Conservation (phyloP, 2,797 vertebrate species). For the Sarcophilus harrisii region DNA sequence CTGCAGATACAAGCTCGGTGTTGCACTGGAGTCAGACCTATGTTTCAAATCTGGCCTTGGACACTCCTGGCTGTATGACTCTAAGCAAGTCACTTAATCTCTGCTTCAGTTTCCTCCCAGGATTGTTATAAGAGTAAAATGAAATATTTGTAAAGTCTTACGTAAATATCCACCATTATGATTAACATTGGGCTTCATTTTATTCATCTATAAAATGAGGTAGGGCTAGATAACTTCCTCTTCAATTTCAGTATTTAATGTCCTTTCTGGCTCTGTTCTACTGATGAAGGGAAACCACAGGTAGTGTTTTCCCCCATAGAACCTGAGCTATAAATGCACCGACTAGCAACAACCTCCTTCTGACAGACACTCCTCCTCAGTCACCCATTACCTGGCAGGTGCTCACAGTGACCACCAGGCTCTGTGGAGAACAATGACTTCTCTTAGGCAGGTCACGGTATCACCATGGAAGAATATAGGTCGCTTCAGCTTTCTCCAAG, state of each 20-base stretch:
- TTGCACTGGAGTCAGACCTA: background rate
- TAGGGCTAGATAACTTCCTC: background rate
- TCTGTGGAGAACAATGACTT: background rate
- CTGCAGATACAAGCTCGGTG: background rate
- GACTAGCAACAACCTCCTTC: background rate
- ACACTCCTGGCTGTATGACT: background rate
- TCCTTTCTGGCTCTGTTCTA: background rate
- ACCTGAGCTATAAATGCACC: slow-evolving; percentile 43
- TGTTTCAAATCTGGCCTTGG: background rate
- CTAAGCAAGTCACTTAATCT: background rate
- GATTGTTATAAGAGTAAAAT: background rate
- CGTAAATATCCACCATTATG: too few relatives aligned
- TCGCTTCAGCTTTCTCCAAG: too few relatives aligned
- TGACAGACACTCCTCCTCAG: background rate
- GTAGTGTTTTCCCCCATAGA: background rate
- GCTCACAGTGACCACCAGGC: background rate
- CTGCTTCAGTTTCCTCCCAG: background rate
- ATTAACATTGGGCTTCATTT: background rate
- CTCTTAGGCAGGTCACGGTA: background rate
- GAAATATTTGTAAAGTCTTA: background rate
- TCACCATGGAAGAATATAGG: too few relatives aligned
- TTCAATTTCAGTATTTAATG: background rate
- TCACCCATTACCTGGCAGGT: background rate
- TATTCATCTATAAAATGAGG: background rate
- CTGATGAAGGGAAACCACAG: background rate